Evolutionary conservation across 2,888 invertebrate genomes (phyloP), one percentile per base, ranked within the genome.

Genomic region (Cheilosia scutellata): DNA sequence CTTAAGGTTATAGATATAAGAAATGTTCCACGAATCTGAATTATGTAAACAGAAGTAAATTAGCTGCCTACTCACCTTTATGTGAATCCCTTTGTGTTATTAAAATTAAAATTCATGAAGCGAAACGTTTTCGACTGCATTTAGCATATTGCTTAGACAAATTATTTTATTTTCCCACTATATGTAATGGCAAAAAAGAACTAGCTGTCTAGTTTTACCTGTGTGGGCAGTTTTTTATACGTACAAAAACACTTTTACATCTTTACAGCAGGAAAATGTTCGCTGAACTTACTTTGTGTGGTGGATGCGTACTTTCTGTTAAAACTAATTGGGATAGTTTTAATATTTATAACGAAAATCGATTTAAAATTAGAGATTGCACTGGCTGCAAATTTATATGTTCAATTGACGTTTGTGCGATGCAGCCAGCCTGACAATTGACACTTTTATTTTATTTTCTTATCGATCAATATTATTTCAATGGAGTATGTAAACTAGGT

Each of bases 41-140:
- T 72, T 72, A 62, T 62, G 62, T 72, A 72, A 76, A 76, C 53
- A 65, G 27, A 53, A 71, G 4, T 47, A 25, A 68, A 57, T 29
- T 58, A 29, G 20, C 29, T 42, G 20, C 33, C 58, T 49, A 60
- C 66, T 42, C 27, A 68, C 76, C 51, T 60, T 20, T 53, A 5
- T 13, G 11, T 33, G 40, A 49, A 71, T 27, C 25, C 29, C 60
- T 51, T 71, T 40, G 29, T 60, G 20, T 58, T 58, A 65, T 37
- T 42, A n/a, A 13, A 49, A 33, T 55, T n/a, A 11, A 44, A 57
- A 47, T 63, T 65, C 33, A 37, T 31, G 37, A 63, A 37, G 9
- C 25, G 25, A 65, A 13, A 44, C 42, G 16, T 20, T 4, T 74
- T 57, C 33, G 20, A 31, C 27, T 13, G 44, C 6, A 53, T 37